phyloP scores from a whole-genome alignment of 1,140 invertebrate species.

The Colletes latitarsis region DNA sequence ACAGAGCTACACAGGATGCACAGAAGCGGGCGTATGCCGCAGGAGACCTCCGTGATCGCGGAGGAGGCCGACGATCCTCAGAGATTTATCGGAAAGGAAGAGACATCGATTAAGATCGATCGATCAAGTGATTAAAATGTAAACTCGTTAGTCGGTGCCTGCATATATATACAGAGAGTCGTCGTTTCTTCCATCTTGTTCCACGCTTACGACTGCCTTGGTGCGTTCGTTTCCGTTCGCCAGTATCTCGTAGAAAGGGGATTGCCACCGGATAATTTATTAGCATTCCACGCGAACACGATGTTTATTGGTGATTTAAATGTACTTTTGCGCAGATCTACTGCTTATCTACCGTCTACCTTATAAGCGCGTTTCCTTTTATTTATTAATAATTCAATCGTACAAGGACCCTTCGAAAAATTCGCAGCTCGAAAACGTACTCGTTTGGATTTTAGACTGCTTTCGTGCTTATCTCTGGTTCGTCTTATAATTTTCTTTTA shows the following conservation, averaged over 20 bases:
- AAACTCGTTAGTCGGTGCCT: slow-evolving; percentile 46
- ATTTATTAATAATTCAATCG: slow-evolving; percentile 57
- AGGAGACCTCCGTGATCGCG: slow-evolving; percentile 15
- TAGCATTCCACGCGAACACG: slow-evolving; percentile 58
- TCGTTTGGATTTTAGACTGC: neutral
- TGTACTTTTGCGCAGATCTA: slow-evolving; percentile 50
- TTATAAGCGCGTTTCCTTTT: slow-evolving; percentile 51
- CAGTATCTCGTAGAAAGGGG: slow-evolving; percentile 45
- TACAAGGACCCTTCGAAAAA: too few relatives aligned
- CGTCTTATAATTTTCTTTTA: neutral
- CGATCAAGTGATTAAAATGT: slow-evolving; percentile 59
- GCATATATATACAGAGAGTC: neutral
- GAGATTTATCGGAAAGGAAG: slow-evolving; percentile 54
- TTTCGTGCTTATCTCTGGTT: too few relatives aligned
- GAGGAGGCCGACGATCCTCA: slow-evolving; percentile 13
- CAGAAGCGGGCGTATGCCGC: neutral
- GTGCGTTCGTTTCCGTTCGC: slow-evolving; percentile 48
- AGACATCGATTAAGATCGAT: slow-evolving; percentile 57
- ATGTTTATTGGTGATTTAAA: slow-evolving; percentile 63
- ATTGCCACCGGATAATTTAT: slow-evolving; percentile 64
- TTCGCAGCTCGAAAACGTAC: too few relatives aligned
- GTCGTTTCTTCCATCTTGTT: slow-evolving; percentile 40
- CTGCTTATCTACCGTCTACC: slow-evolving; percentile 57
- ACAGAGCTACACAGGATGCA: neutral
- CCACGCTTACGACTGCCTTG: slow-evolving; percentile 9